phyloP scores from a whole-genome alignment of 53 echinoderm and acorn worm species.

The Echinometra lucunter region DNA sequence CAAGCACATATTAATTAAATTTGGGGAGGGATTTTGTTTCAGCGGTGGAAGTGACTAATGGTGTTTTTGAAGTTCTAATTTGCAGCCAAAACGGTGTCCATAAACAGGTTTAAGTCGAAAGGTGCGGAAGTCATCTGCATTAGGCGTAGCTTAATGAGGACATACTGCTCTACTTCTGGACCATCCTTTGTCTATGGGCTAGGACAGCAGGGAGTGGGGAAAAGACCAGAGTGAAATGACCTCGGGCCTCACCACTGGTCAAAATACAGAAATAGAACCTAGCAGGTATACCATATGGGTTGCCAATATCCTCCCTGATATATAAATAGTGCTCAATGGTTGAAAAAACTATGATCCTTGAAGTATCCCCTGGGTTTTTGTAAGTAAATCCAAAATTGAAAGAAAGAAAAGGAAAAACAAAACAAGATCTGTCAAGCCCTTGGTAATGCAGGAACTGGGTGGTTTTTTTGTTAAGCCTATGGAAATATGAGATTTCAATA shows the following conservation, averaged over 20 bases:
- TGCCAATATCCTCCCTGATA: neutral
- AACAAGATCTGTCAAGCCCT: too few species aligned
- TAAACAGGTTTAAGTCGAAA: neutral
- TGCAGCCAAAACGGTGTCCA: neutral
- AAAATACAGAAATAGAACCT: neutral
- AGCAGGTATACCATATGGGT: neutral
- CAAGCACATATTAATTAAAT: constrained; percentile 52
- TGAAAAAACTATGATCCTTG: too few species aligned
- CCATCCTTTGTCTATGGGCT: neutral
- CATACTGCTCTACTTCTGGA: constrained; percentile 44
- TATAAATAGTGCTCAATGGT: neutral
- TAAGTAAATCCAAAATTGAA: too few species aligned
- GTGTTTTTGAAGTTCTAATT: constrained; percentile 51
- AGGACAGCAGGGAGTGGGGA: neutral
- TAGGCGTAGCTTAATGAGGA: constrained; percentile 29
- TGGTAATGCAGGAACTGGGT: too few species aligned
- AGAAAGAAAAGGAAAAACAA: too few species aligned
- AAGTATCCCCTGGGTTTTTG: too few species aligned
- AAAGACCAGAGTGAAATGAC: neutral
- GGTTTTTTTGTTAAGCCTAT: too few species aligned
- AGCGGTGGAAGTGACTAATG: constrained; percentile 32
- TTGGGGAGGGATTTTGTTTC: constrained; percentile 29
- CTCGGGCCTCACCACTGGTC: neutral
- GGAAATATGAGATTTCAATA: too few species aligned
- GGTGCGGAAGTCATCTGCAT: constrained; percentile 36